Evolutionary conservation across 2,113 vertebrate genomes (phyloP).

Genomic region (Fulica atra): DNA sequence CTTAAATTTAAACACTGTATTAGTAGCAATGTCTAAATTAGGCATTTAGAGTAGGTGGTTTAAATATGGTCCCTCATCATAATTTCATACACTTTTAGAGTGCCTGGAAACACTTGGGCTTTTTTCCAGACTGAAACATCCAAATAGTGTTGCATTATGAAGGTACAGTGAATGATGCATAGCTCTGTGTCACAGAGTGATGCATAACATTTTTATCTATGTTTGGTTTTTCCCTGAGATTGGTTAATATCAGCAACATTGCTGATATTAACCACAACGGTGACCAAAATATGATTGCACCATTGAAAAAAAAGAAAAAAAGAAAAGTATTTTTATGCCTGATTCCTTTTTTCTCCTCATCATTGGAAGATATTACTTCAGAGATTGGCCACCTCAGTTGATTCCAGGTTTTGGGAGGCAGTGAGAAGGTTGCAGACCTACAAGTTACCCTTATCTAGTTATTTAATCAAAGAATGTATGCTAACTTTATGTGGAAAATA

Average conservation of each 20-base stretch:
- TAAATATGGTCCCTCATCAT: neutral
- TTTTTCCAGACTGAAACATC: conserved; percentile 34
- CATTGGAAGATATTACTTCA: neutral
- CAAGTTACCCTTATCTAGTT: neutral
- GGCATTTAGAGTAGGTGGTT: conserved; percentile 36
- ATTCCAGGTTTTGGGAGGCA: neutral
- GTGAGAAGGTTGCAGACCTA: neutral
- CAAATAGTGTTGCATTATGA: conserved; percentile 32
- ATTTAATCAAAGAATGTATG: neutral
- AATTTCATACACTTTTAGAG: conserved; percentile 19
- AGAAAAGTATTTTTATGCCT: neutral
- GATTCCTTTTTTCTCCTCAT: neutral
- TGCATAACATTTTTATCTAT: neutral
- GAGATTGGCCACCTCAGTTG: neutral
- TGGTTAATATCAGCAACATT: neutral
- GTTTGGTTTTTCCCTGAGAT: conserved; percentile 10
- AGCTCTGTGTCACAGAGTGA: neutral
- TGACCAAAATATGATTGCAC: neutral
- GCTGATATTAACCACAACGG: neutral
- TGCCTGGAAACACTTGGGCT: conserved; percentile 55
- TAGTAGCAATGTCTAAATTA: conserved; percentile 44
- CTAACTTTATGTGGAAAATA: neutral
- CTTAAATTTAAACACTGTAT: conserved; percentile 31
- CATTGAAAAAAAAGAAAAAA: neutral
- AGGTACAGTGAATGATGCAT: conserved; percentile 26